Evolutionary conservation across 2,888 invertebrate species (phyloP).

Genomic region (Glyphotaelius pellucidus): DNA sequence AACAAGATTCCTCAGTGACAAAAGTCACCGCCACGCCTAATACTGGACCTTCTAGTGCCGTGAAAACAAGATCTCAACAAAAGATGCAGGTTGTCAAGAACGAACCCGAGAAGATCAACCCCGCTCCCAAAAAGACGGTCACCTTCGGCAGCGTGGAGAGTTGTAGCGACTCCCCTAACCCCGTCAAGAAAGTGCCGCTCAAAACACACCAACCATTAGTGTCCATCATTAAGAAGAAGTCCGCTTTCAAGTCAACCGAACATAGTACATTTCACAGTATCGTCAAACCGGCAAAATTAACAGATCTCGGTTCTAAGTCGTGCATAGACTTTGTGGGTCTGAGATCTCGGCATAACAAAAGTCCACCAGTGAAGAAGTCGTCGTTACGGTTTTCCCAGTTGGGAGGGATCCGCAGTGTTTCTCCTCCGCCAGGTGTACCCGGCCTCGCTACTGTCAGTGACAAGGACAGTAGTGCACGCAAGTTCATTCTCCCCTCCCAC

Average conservation of each 20-base stretch:
- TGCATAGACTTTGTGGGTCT: slow-evolving; percentile 76
- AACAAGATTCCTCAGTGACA: slow-evolving; percentile 18
- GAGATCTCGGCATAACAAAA: slow-evolving; percentile 74
- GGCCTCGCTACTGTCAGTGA: slow-evolving; percentile 70
- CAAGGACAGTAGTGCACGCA: slow-evolving; percentile 71
- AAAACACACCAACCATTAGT: slow-evolving; percentile 80
- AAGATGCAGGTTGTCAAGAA: slow-evolving; percentile 75
- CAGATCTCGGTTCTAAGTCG: slow-evolving; percentile 80
- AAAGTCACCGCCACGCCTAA: slow-evolving; percentile 16
- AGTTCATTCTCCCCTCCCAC: slow-evolving; percentile 87
- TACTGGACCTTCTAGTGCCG: slow-evolving; percentile 13
- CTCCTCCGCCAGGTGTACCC: slow-evolving; percentile 72
- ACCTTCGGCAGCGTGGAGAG: slow-evolving; percentile 82
- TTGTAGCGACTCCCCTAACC: slow-evolving; percentile 79
- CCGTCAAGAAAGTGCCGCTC: slow-evolving; percentile 77
- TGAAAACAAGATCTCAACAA: slow-evolving; percentile 74
- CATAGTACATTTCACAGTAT: slow-evolving; percentile 79
- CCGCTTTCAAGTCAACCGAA: slow-evolving; percentile 77
- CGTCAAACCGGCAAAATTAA: slow-evolving; percentile 80
- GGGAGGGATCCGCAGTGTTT: slow-evolving; percentile 74
- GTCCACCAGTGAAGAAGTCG: slow-evolving; percentile 69
- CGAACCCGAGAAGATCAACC: slow-evolving; percentile 72
- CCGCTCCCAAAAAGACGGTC: slow-evolving; percentile 80
- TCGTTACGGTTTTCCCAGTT: slow-evolving; percentile 73
- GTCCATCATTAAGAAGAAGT: slow-evolving; percentile 82